Percentiles rank a stretch among this genome's conserved stretches.
These are phyloP conservation scores for Platalea minor DNA, from an alignment of 2,797 vertebrate species.

Conservation along the genomic window DNA sequence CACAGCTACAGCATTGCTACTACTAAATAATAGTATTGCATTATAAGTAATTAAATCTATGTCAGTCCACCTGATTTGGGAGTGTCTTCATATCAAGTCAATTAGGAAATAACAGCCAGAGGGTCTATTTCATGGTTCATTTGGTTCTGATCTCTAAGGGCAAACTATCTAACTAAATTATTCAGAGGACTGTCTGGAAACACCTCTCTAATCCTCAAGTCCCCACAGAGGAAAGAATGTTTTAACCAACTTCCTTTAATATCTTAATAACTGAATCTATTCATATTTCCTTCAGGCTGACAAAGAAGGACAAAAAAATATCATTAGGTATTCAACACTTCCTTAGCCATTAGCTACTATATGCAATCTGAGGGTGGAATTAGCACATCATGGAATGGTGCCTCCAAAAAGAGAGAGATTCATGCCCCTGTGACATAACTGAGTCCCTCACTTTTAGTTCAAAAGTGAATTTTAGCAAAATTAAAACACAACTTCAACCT, in stretches of 20 bases:
- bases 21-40: slow-evolving; percentile 52
- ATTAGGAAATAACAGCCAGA: slow-evolving; percentile 63
- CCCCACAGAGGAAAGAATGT: slow-evolving; percentile 46
- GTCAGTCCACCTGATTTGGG: slow-evolving; percentile 49
- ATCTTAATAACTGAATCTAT: slow-evolving; percentile 65
- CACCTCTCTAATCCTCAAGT: slow-evolving; percentile 50
- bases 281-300: slow-evolving; percentile 45
- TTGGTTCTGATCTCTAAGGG: slow-evolving; percentile 66
- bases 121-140: slow-evolving; percentile 67
- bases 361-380: background rate
- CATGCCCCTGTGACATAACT: background rate
- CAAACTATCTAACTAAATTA: slow-evolving; percentile 68
- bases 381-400: background rate
- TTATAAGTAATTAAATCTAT: slow-evolving; percentile 61
- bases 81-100: slow-evolving; percentile 50
- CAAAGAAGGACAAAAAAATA: slow-evolving; percentile 30
- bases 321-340: slow-evolving; percentile 4
- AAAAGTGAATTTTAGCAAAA: background rate
- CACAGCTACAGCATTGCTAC: background rate
- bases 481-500: background rate
- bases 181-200: slow-evolving; percentile 64
- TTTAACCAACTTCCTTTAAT: slow-evolving; percentile 56
- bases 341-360: background rate
- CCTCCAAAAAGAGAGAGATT: background rate
- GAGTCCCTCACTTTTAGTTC: background rate